phyloP scores from a whole-genome alignment of 2,113 vertebrate species.

The Nannobrachium achirus region DNA sequence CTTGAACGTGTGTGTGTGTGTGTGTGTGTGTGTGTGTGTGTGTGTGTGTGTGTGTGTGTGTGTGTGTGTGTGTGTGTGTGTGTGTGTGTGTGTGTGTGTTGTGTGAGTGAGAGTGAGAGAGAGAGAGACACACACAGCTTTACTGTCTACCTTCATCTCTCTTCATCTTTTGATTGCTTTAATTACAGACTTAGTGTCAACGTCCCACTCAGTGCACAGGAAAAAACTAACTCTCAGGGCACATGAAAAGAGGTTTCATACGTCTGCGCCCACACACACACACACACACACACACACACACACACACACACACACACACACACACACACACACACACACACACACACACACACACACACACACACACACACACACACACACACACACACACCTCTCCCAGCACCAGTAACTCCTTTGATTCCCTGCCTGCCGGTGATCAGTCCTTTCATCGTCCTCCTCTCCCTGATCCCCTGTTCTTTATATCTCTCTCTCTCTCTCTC shows the following conservation, averaged over 20 bases:
- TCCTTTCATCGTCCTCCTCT: constrained; percentile 77
- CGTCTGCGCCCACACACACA: constrained; percentile 18
- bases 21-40: background rate
- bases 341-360: too few relatives aligned
- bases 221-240: constrained; percentile 73
- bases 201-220: constrained; percentile 59
- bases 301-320: constrained; percentile 39
- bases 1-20: background rate
- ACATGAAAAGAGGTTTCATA: constrained; percentile 69
- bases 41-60: too few relatives aligned
- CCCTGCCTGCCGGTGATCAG: constrained; percentile 67
- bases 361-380: too few relatives aligned
- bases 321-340: constrained; percentile 40
- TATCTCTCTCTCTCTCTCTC: background rate
- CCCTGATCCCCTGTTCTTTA: constrained; percentile 63
- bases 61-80: constrained; percentile 26
- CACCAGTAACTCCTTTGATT: constrained; percentile 71
- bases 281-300: constrained; percentile 33
- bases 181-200: constrained; percentile 79
- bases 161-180: constrained; percentile 81
- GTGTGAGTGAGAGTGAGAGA: constrained; percentile 8
- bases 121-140: background rate
- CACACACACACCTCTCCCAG: constrained; percentile 63
- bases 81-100: background rate
- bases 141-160: constrained; percentile 52